These are phyloP conservation scores for Sylvilagus bachmani DNA, from an alignment of 2,113 vertebrate species.

Conservation along the genomic window DNA sequence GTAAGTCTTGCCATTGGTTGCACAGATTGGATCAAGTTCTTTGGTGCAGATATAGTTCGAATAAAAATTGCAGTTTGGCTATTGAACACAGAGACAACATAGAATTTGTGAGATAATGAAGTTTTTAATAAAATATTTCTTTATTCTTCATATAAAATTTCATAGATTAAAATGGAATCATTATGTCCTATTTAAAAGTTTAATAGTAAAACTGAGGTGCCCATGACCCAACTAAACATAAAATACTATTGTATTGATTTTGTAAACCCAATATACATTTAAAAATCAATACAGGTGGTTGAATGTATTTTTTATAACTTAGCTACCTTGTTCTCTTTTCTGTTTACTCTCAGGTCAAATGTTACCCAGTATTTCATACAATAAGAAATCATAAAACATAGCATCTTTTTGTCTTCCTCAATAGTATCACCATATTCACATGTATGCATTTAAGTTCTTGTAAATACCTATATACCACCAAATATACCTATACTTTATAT, in stretches of 20 bases:
- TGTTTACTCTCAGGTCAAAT: background rate
- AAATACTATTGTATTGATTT: background rate
- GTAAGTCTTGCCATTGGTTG: background rate
- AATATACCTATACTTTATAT: background rate
- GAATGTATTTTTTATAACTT: background rate
- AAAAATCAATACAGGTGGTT: background rate
- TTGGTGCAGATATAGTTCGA: fast-evolving
- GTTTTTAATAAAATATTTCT: background rate
- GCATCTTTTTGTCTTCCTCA: background rate
- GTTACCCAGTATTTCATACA: background rate
- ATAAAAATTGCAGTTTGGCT: background rate
- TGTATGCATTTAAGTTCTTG: background rate
- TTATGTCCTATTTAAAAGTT: background rate
- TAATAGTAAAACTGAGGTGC: background rate
- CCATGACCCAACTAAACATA: background rate
- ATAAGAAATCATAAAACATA: background rate
- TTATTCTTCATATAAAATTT: background rate
- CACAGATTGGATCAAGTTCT: conserved; percentile 17
- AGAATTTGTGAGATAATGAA: background rate
- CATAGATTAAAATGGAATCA: background rate
- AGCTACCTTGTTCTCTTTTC: background rate
- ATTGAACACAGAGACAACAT: conserved; percentile 1
- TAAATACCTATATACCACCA: background rate
- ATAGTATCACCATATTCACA: background rate
- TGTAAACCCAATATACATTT: background rate